Base-by-base conservation (phyloP, 2,797 vertebrate species). In the Yasuhikotakia modesta region DNA sequence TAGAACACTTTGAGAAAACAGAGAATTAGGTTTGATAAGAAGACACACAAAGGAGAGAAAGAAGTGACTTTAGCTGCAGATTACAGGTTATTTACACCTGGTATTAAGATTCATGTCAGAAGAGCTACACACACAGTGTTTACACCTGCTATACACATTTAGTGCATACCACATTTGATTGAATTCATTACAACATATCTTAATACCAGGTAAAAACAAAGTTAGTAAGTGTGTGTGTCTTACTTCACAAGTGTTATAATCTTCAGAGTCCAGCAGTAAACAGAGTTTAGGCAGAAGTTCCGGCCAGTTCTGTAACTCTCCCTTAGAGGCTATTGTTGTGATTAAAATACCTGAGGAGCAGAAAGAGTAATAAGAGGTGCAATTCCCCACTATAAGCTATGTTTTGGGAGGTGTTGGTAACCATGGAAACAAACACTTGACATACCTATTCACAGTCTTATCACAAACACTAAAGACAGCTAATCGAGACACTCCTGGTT, bases 181-280 rank as follows among this genome's bases (percentile, higher is more conserved):
- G n/a, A n/a, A n/a, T n/a, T n/a, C n/a, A n/a, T n/a, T n/a, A n/a
- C n/a, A n/a, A n/a, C n/a, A n/a, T n/a, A n/a, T n/a, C n/a, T 8
- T 39, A 11, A 43, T 43, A 43, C 39, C 2, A 11, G 39, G 39
- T 1, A 43, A 1, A 43, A 43, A 43, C 10, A 11, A 43, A 43
- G 39, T 43, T 2, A 43, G 39, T 43, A 65, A 63, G 39, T 43
- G 39, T 65, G 39, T 73, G 66, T 67, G 35, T 46, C 80, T 84
- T 88, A 98, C 97, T 91, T 99, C 97, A 88, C 97, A 99, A 6
- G 97, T 99, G 90, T 98, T 99, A 86, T 99, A 99, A 90, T 99
- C 97, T 86, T 98, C 96, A 35, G 97, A 99, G 87, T 99, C 97
- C 92, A 99, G 91, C 19, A 98, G 90, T 81, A 91, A 91, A 83